phyloP scores from a whole-genome alignment of 2,113 vertebrate genomes.

The Macquaria australasica region DNA sequence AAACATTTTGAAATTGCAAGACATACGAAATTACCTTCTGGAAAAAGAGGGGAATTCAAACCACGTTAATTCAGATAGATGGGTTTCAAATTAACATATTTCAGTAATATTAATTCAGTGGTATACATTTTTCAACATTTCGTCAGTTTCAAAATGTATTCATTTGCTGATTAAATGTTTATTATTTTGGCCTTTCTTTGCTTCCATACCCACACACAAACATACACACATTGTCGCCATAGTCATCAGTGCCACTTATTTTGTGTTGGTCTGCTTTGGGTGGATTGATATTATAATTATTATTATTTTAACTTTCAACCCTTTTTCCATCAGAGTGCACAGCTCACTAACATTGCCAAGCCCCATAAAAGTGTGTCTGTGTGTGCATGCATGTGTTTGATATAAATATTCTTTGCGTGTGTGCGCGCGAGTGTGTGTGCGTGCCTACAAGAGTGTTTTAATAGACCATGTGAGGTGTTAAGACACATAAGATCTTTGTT shows the following conservation, averaged over 20 bases:
- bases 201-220: not conserved
- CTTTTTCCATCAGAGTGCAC: conserved; percentile 12
- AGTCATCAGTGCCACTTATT: not conserved
- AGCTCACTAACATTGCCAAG: conserved; percentile 48
- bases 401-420: conserved; percentile 16
- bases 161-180: not conserved
- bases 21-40: not conserved
- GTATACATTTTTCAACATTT: too few relatives aligned
- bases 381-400: conserved; percentile 41
- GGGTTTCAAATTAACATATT: not conserved
- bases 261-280: conserved; percentile 1
- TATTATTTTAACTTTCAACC: not conserved
- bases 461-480: conserved; percentile 83
- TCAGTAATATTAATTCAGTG: not conserved
- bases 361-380: conserved; percentile 46
- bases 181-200: conserved; percentile 1
- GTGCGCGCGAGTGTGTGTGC: not conserved
- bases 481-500: conserved; percentile 89
- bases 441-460: conserved; percentile 69
- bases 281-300: not conserved
- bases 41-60: not conserved
- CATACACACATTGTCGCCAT: not conserved
- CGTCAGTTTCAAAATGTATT: not conserved
- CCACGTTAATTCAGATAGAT: not conserved
- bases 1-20: not conserved